These are phyloP conservation scores for Thalassarche chlororhynchos DNA, from an alignment of 2,113 vertebrate species.

Conservation along the genomic window DNA sequence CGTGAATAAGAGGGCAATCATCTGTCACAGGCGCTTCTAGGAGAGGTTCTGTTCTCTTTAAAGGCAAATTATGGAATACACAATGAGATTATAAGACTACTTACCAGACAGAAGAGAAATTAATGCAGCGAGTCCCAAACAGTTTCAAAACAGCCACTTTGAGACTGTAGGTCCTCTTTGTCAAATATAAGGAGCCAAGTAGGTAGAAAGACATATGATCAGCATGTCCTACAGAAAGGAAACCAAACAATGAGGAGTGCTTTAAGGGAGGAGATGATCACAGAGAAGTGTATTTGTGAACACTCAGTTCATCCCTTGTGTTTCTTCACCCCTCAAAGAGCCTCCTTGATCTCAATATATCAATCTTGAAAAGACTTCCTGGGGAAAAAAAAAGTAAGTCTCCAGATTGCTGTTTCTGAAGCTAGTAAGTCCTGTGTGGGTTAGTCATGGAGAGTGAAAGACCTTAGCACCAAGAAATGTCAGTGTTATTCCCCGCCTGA, in stretches of 20 bases:
- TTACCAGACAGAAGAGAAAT: background rate
- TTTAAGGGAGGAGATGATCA: background rate
- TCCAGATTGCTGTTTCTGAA: background rate
- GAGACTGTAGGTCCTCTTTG: background rate
- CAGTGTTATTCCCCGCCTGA: background rate
- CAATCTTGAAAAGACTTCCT: background rate
- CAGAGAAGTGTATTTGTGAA: background rate
- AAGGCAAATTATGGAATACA: background rate
- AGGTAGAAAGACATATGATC: background rate
- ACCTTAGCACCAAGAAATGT: background rate
- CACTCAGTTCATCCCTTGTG: background rate
- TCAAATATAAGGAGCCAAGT: background rate
- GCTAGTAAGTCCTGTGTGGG: background rate
- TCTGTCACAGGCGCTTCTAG: background rate
- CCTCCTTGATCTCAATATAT: background rate
- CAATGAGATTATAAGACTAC: background rate
- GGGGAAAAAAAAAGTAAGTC: background rate
- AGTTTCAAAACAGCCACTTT: background rate
- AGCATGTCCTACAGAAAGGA: background rate
- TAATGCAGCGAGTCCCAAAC: background rate
- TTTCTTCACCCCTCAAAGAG: background rate
- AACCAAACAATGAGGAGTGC: background rate
- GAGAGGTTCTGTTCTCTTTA: background rate
- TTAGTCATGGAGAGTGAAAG: background rate
- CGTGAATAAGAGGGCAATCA: background rate